Evolutionary conservation across 2,888 invertebrate genomes (phyloP).

Genomic region (Clistopyga incitator): DNA sequence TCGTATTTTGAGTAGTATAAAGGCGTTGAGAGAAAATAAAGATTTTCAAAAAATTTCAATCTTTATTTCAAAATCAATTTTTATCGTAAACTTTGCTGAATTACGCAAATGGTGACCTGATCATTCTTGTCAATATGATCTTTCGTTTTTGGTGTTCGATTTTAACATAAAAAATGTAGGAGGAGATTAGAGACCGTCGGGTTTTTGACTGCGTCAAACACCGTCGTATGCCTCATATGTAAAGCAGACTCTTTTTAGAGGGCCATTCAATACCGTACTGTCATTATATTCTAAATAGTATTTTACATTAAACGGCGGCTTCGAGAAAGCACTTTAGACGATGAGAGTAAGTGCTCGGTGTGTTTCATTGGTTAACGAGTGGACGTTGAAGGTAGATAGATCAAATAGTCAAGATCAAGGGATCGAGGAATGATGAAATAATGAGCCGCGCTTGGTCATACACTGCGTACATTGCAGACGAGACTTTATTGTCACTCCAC

Average conservation of each 20-base stretch:
- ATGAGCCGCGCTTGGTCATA: conserved; percentile 17
- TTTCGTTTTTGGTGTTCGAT: no score
- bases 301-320: conserved; percentile 1
- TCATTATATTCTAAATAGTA: conserved; percentile 15
- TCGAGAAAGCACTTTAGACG: neutral
- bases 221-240: neutral
- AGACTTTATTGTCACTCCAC: conserved; percentile 5
- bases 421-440: conserved; percentile 50
- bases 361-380: conserved; percentile 31
- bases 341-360: conserved; percentile 17
- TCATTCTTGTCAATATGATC: no score
- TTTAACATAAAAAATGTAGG: no score
- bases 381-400: conserved; percentile 38
- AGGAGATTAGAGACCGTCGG: no score
- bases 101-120: no score
- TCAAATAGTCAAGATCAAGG: conserved; percentile 36
- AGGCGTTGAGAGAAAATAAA: no score
- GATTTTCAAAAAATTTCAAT: no score
- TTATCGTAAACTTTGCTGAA: no score
- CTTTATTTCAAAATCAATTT: no score
- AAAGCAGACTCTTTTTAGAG: conserved; percentile 26
- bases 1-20: no score
- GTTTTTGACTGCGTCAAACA: no score
- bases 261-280: conserved; percentile 24
- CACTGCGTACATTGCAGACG: neutral